Percentiles rank a stretch among this genome's conserved stretches.
phyloP scores from a whole-genome alignment of 2,797 vertebrate species.

The Chaetodon trifasciatus region DNA sequence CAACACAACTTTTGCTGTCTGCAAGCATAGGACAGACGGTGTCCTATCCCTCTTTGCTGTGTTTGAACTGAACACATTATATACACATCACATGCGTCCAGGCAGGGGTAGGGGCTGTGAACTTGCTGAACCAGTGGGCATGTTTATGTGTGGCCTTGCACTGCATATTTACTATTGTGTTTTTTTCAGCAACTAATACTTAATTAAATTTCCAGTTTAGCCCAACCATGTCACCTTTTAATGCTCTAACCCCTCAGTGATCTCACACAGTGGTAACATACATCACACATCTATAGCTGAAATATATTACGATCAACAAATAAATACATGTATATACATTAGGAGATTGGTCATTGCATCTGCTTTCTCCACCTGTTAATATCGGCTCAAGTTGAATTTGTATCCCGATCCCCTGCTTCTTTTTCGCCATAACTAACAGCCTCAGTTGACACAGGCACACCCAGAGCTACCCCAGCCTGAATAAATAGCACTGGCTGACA shows the following conservation, averaged over 20 bases:
- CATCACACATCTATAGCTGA: neutral
- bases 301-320: too few relatives aligned
- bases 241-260: neutral
- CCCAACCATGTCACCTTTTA: neutral
- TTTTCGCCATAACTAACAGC: neutral
- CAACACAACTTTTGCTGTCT: neutral
- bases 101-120: neutral
- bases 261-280: neutral
- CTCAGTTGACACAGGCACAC: conserved; percentile 18
- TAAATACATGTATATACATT: neutral
- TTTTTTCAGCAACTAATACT: neutral
- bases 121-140: conserved; percentile 19
- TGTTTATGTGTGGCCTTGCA: neutral
- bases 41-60: neutral
- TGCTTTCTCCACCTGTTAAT: neutral
- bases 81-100: conserved; percentile 19
- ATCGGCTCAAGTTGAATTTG: neutral
- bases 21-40: neutral
- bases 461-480: conserved; percentile 28
- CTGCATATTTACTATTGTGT: neutral
- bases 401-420: neutral
- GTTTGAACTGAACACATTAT: conserved; percentile 37
- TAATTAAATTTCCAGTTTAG: neutral
- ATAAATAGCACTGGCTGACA: conserved; percentile 20
- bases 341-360: neutral